phyloP scores from a whole-genome alignment of 1,140 invertebrate genomes.

The Stenopsyche tienmushanensis region DNA sequence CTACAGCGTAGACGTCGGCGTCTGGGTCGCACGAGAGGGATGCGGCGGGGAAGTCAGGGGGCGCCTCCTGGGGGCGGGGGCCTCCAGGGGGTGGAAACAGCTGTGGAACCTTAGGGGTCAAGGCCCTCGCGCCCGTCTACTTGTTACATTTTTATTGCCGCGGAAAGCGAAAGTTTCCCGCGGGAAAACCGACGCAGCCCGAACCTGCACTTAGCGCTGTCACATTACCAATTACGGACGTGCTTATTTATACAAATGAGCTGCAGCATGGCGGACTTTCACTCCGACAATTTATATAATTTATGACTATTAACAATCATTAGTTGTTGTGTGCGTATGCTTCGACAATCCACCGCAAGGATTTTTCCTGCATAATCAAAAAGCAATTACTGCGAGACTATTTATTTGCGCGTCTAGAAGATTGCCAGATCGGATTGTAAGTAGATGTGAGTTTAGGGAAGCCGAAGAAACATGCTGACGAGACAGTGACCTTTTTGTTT shows the following conservation, averaged over 20 bases:
- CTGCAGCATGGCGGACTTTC: slow-evolving; percentile 26
- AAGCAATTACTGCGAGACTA: no score
- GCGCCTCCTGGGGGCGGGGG: neutral
- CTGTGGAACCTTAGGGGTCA: slow-evolving; percentile 16
- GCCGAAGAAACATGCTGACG: no score
- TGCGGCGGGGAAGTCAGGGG: neutral
- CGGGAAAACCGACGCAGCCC: slow-evolving; percentile 11
- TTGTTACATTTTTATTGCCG: slow-evolving; percentile 7
- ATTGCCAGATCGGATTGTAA: no score
- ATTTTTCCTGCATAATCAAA: no score
- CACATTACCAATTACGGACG: neutral
- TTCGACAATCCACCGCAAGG: no score
- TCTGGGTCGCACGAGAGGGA: neutral
- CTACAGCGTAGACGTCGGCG: slow-evolving; percentile 7
- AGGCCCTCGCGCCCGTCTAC: slow-evolving; percentile 4
- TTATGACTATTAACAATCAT: neutral
- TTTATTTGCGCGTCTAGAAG: no score
- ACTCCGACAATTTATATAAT: slow-evolving; percentile 14
- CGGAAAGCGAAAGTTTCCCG: slow-evolving; percentile 18
- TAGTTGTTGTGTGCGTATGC: neutral
- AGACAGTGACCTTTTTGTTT: no score
- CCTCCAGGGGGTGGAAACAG: neutral
- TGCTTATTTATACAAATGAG: neutral
- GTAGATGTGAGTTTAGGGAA: no score
- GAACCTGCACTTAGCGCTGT: neutral